Evolutionary conservation across 2,888 invertebrate species (phyloP), one percentile per base, ranked within the genome.

Genomic region (Cataglyphis albicans): DNA sequence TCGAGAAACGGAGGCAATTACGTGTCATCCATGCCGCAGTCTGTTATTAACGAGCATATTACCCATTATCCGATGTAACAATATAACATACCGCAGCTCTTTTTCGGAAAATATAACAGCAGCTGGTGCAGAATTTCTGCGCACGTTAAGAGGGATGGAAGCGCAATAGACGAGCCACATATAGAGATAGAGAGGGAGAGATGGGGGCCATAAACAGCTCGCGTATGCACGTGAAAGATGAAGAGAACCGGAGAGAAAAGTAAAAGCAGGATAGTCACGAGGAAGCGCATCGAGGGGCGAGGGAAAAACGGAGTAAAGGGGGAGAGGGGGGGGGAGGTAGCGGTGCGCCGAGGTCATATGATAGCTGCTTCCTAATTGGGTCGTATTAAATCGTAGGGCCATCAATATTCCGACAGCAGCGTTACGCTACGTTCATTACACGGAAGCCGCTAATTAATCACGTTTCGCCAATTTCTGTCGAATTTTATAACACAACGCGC

Each of bases 301-400:
- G 38, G n/a, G 63, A 32, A 15, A 70, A 32, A 78, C 67, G 21
- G 68, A 10, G 29, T 12, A 59, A 57, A 12, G 12, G 35, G 7
- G 0, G 35, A 10, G n/a, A 0, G 41, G 32, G 0, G 21, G 41
- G 32, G 0, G 21, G 21, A 21, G 32, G 35, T 18, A 52, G 48
- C n/a, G 35, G 38, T 38, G 61, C 12, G 52, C 21, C 38, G 61
- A 21, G 82, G 64, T 65, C 82, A 59, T 57, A 81, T 57, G 82
- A 82, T 82, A 80, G 82, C 82, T 67, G 76, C 52, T 83, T 52
- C 81, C 85, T 90, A 89, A 89, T 90, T 89, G 87, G 90, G 67
- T 81, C 89, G 81, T 78, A 83, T 89, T 83, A 89, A 83, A 89
- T 87, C 82, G 57, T 68, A 44, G 70, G 65, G 64, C 68, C 85